Evolutionary conservation across 2,797 vertebrate species (phyloP), one percentile per base, ranked within the genome.

Genomic region (Hylomyscus alleni): DNA sequence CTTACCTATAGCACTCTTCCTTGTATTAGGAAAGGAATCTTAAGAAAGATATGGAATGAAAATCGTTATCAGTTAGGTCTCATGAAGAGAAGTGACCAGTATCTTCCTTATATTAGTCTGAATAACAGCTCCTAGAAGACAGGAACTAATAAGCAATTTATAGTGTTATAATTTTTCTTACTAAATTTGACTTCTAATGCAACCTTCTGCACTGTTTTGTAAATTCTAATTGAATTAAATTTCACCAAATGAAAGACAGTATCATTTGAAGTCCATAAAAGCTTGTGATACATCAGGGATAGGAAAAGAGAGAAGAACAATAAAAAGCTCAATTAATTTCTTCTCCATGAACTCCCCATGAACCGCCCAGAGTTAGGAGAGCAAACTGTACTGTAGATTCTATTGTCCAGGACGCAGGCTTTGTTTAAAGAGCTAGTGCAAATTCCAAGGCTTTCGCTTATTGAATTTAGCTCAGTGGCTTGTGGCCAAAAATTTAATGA

Each of bases 401-500:
- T 93, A 97, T 96, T 97, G 95, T 96, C 88, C 87, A 89, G 89
- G 73, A 97, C 91, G 90, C 72, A 95, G 87, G 62, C 84, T 98
- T 97, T 98, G 95, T 97, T 97, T 95, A 97, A 96, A 96, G 92
- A 97, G 93, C 89, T 94, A 98, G 97, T 95, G 86, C n/a, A 96
- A 95, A 96, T 98, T 96, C 65, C 31, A 96, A 89, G 86, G 83
- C 78, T 60, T 94, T 62, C 69, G 83, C 73, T 96, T 96, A 96
- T 90, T 98, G 97, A 93, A 94, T 88, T 96, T 96, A 83, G 80
- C 69, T 82, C 82, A 69, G 12, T 97, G 94, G 97, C 96, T 96
- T 76, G 20, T 86, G 95, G 93, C 95, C 97, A 98, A 98, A 96
- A 97, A 86, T 95, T 97, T 97, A 97, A 97, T 97, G 96, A 98